These are phyloP conservation scores for Erethizon dorsatum DNA, from an alignment of 2,797 vertebrate genomes.

Conservation along the genomic window DNA sequence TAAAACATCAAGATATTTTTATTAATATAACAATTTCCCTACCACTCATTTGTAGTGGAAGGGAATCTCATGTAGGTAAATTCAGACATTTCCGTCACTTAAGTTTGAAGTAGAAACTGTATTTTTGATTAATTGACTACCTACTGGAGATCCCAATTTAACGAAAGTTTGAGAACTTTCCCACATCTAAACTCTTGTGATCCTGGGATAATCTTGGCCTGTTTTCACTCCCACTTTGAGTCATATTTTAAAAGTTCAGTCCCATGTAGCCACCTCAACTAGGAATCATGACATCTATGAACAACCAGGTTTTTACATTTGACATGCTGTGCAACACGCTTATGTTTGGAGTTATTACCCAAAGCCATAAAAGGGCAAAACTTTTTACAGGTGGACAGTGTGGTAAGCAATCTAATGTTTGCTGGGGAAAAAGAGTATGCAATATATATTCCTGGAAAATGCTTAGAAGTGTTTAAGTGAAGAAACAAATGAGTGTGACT, in stretches of 20 bases:
- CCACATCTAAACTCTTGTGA: not conserved
- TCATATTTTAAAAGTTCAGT: not conserved
- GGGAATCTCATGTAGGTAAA: not conserved
- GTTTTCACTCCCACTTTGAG: not conserved
- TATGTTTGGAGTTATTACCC: not conserved
- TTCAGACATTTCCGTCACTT: not conserved
- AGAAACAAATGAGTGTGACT: not conserved
- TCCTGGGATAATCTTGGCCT: not conserved
- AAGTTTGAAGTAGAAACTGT: not conserved
- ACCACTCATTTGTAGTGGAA: not conserved
- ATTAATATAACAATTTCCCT: not conserved
- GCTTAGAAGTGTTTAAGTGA: not conserved
- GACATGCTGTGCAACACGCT: not conserved
- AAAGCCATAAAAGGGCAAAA: not conserved
- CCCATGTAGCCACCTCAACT: not conserved
- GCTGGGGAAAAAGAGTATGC: not conserved
- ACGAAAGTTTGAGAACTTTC: not conserved
- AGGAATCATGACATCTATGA: not conserved
- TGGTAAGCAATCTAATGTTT: not conserved
- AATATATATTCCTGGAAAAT: not conserved
- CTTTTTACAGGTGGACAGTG: not conserved
- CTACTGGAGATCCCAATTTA: not conserved
- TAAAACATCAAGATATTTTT: slow-evolving; percentile 5
- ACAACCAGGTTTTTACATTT: not conserved
- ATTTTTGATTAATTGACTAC: not conserved